phyloP scores from a whole-genome alignment of 2,113 vertebrate genomes.

The Lophotis ruficrista region DNA sequence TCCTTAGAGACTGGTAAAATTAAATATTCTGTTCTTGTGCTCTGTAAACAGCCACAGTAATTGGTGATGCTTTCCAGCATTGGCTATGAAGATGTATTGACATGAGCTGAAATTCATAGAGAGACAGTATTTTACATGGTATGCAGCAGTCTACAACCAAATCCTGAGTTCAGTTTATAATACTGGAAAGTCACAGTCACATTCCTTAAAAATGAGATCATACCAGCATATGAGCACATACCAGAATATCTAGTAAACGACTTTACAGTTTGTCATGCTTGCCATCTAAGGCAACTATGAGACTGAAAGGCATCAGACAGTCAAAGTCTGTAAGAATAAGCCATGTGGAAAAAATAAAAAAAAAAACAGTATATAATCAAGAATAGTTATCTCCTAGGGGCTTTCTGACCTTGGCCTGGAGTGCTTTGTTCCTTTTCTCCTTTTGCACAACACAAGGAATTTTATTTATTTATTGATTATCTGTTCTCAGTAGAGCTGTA shows the following conservation, averaged over 20 bases:
- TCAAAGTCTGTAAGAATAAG: not conserved
- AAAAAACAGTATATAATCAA: not conserved
- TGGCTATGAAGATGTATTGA: not conserved
- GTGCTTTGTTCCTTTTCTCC: not conserved
- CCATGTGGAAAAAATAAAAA: not conserved
- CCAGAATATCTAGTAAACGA: not conserved
- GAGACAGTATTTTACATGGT: not conserved
- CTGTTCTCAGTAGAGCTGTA: not conserved
- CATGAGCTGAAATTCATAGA: not conserved
- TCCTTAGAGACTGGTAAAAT: constrained; percentile 41
- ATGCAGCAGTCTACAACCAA: not conserved
- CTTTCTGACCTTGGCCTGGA: not conserved
- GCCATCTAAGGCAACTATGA: not conserved
- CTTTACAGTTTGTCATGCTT: not conserved
- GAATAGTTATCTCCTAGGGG: not conserved
- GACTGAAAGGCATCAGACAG: not conserved
- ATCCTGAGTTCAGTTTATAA: not conserved
- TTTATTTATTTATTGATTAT: not conserved
- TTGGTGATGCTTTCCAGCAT: constrained; percentile 30
- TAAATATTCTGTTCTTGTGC: constrained; percentile 50
- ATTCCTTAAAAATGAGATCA: constrained; percentile 25
- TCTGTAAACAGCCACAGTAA: constrained; percentile 34
- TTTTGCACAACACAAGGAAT: not conserved
- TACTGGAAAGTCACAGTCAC: not conserved
- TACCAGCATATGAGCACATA: not conserved